Percentiles rank a stretch among this genome's conserved stretches.
These are phyloP conservation scores for Bombycilla garrulus DNA, from an alignment of 2,113 vertebrate genomes.

Conservation along the genomic window DNA sequence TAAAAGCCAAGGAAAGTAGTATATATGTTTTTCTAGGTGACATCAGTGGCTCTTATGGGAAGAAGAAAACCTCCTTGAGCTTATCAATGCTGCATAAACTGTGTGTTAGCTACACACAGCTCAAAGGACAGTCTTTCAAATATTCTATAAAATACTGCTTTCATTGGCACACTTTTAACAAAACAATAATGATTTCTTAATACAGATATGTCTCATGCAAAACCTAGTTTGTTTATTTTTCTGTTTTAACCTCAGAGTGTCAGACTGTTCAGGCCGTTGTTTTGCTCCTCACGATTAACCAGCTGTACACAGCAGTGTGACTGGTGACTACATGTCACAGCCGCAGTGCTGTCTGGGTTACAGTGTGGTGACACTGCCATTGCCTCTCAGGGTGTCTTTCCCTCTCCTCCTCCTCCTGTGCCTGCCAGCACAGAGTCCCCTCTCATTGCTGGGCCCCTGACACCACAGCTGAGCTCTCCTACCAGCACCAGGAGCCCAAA, in stretches of 20 bases:
- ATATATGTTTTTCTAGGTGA: background rate
- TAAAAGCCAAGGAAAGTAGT: background rate
- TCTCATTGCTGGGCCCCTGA: background rate
- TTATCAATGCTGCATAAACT: background rate
- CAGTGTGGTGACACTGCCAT: background rate
- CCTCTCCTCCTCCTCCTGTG: background rate
- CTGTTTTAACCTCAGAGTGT: background rate
- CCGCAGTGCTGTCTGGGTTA: background rate
- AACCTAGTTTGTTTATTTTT: background rate
- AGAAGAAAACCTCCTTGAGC: background rate
- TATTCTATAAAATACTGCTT: background rate
- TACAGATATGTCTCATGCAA: background rate
- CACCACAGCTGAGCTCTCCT: background rate
- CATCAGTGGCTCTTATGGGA: background rate
- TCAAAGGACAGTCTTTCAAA: background rate
- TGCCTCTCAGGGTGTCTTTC: background rate
- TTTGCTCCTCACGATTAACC: background rate
- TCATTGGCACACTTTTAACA: background rate
- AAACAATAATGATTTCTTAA: background rate
- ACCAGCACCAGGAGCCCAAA: background rate
- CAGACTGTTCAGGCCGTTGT: background rate
- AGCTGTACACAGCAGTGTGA: rapidly evolving
- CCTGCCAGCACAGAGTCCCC: background rate
- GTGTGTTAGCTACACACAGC: background rate
- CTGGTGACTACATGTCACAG: background rate